A percentile compares a stretch with the other conserved stretches of the same genome.
Conservation (phyloP, 2,113 vertebrate genomes). For the Actenoides hombroni region DNA sequence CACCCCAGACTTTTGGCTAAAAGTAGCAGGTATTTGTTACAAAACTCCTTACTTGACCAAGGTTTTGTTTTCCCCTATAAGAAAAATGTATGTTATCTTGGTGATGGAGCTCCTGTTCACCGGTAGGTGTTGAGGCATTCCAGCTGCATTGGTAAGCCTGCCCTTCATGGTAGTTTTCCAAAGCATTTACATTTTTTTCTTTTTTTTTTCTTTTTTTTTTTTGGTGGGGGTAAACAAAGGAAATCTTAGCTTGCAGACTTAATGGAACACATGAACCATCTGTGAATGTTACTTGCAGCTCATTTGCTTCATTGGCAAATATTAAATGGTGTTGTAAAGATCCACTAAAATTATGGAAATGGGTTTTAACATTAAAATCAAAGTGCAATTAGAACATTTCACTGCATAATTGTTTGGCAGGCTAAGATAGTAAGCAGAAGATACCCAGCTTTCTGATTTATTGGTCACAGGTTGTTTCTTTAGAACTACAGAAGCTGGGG, state of each 20-base stretch:
- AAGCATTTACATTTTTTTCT: neutral
- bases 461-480: conserved; percentile 65
- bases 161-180: neutral
- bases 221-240: conserved; percentile 24
- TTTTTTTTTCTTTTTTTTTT: neutral
- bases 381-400: conserved; percentile 78
- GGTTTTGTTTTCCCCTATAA: neutral
- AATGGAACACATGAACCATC: conserved; percentile 71
- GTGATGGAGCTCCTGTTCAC: neutral
- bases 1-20: neutral
- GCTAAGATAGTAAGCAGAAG: conserved; percentile 9
- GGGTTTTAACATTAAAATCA: conserved; percentile 77
- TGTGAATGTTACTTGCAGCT: conserved; percentile 75
- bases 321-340: conserved; percentile 72
- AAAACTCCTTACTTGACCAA: neutral
- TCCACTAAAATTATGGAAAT: conserved; percentile 79
- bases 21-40: neutral
- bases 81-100: neutral
- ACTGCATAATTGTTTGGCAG: conserved; percentile 76
- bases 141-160: neutral
- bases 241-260: conserved; percentile 36
- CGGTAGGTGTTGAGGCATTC: neutral
- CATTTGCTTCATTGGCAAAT: conserved; percentile 77
- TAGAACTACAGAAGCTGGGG: neutral
- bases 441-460: conserved; percentile 66